A percentile compares a stretch with the other conserved stretches of the same genome.
phyloP scores from a whole-genome alignment of 2,797 vertebrate genomes.

The Thunnus albacares region DNA sequence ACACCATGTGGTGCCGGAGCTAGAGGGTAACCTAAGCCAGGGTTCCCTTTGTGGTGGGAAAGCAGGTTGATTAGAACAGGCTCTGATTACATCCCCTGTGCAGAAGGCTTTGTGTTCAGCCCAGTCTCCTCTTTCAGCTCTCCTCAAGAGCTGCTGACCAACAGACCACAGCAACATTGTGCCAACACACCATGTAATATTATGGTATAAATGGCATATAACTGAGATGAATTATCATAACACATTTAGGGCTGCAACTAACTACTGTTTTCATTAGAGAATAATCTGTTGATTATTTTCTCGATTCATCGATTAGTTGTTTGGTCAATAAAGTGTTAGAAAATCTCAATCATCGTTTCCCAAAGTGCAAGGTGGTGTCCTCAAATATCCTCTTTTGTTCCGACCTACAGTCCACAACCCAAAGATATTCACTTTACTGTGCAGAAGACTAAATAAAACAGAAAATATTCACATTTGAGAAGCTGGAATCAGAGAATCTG shows the following conservation, averaged over 20 bases:
- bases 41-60: slow-evolving; percentile 84
- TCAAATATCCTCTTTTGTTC: no score
- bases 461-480: no score
- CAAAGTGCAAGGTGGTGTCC: no score
- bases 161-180: slow-evolving; percentile 51
- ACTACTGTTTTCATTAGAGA: no score
- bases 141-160: slow-evolving; percentile 62
- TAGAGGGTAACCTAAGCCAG: slow-evolving; percentile 80
- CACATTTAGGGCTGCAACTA: neutral
- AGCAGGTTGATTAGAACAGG: slow-evolving; percentile 80
- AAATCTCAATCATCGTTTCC: no score
- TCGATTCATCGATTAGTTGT: no score
- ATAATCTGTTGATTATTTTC: no score
- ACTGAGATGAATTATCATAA: slow-evolving; percentile 1
- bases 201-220: slow-evolving; percentile 5
- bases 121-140: slow-evolving; percentile 80
- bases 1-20: slow-evolving; percentile 66
- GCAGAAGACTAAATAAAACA: no score
- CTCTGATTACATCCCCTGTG: slow-evolving; percentile 80
- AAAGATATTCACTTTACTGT: no score
- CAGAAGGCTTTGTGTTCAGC: slow-evolving; percentile 77
- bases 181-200: slow-evolving; percentile 27
- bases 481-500: no score
- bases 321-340: no score
- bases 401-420: no score